Percentiles rank a stretch among this genome's conserved stretches.
These are phyloP conservation scores for Catalaphyllia jardinei DNA, from an alignment of 64 coral and sea anemone species.

Conservation along the genomic window DNA sequence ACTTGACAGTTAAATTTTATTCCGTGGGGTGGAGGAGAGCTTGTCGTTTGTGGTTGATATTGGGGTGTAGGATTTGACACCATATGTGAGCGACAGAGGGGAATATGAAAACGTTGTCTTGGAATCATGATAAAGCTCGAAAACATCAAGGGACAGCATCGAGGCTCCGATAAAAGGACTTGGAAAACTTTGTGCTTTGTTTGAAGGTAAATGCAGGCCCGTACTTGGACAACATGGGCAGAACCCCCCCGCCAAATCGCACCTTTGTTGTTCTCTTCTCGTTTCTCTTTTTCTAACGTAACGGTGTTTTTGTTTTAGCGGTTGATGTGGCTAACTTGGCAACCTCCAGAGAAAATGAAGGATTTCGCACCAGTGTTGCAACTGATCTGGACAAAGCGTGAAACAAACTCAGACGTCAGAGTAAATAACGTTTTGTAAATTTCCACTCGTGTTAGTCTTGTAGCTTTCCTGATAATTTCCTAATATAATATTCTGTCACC, in stretches of 20 bases:
- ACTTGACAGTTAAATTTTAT: too few species aligned
- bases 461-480: not conserved
- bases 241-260: not conserved
- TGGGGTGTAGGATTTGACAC: too few species aligned
- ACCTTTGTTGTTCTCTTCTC: not conserved
- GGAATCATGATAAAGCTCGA: too few species aligned
- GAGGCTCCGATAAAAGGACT: too few species aligned
- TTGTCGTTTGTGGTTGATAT: too few species aligned
- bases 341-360: not conserved
- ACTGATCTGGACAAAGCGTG: slow-evolving; percentile 7
- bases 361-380: slow-evolving; percentile 6
- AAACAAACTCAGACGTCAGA: not conserved
- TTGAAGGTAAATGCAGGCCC: too few species aligned
- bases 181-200: too few species aligned
- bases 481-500: not conserved
- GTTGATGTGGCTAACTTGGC: not conserved
- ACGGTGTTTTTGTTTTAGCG: not conserved
- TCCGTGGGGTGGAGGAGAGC: too few species aligned
- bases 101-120: too few species aligned
- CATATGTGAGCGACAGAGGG: too few species aligned
- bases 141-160: too few species aligned
- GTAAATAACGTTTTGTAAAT: not conserved
- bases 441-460: not conserved
- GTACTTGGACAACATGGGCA: not conserved
- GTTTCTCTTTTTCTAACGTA: not conserved